Base-by-base conservation (phyloP, 2,797 vertebrate genomes). In the Dallia pectoralis region DNA sequence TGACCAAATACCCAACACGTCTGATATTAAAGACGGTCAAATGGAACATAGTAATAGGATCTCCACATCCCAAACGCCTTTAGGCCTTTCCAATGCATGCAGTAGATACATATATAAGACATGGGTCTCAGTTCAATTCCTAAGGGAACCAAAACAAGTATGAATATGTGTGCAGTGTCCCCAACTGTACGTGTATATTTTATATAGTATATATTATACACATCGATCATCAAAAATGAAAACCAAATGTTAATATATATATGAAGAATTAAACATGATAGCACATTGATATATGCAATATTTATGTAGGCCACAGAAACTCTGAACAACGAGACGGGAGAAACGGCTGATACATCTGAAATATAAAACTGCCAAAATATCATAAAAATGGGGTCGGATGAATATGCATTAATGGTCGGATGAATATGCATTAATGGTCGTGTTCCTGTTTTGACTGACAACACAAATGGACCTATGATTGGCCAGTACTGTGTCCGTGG, bases 401-500 rank as follows among this genome's bases (percentile, higher is more conserved):
- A 65, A 73, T n/a, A n/a, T 29, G 15, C 30, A 51, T 19, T 32
- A 4, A 44, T 48, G 49, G 71, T 71, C 56, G 32, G n/a, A n/a
- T n/a, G n/a, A 30, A 4, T 19, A 61, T 29, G 15, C 30, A 51
- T 19, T 32, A 4, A 44, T 48, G 49, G 71, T 71, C 56, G 32
- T 70, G 74, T 70, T 59, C 32, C 40, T 67, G n/a, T 69, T 76
- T 44, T 49, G 62, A 78, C 53, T 67, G 77, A 69, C 69, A 63
- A 30, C 27, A 36, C 29, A 5, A 56, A 59, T 36, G 32, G 64
- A 51, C 77, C 73, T 69, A 69, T 77, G 65, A 40, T 4, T 49
- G 29, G 27, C 2, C 30, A 63, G 36, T 3, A 19, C 27, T 12
- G 9, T 71, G 68, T 36, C 59, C 67, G 30, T 49, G 66, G 62